Base-by-base conservation (phyloP, 2,797 vertebrate genomes). In the Acomys russatus region DNA sequence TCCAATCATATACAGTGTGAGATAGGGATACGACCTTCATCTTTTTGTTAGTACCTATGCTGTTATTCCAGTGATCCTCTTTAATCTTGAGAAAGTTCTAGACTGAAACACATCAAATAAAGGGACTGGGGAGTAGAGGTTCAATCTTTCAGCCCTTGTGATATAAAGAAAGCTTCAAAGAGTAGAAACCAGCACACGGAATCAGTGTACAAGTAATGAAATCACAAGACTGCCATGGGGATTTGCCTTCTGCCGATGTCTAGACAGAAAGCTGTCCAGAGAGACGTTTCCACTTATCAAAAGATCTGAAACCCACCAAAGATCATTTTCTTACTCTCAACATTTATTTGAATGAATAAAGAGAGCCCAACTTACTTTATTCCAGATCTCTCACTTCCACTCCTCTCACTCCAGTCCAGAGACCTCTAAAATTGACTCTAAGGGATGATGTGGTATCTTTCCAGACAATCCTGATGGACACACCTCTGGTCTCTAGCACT, bases 401-500 rank as follows among this genome's bases (percentile, higher is more conserved):
- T 68, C 22, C 77, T 79, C 76, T 9, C 6, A 74, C 2, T 6
- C 28, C 18, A 85, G 38, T 90, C 28, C 33, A 79, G 54, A 79
- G 51, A 88, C 79, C 86, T 95, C 25, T 92, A 74, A 93, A 93
- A 71, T 59, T 49, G 38, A 93, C 12, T 88, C 51, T 84, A 82
- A 93, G 84, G 84, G 79, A 94, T 79, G 79, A 49, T 76, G 59
- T 30, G 38, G 2, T 23, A 35, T 64, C 54, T 93, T 93, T 94
- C 1, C 17, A 76, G 70, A 56, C 61, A 33, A 77, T 68, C 76
- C 64, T 85, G n/a, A 71, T 74, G 71, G 56, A 51, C 6, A 30
- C 66, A 4, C 25, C 73, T 96, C 82, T 92, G 12, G 68, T 94
- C 35, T 92, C 44, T 28, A 15, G 76, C 59, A 80, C 54, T 80